A percentile compares a stretch with the other conserved stretches of the same genome.
phyloP scores from a whole-genome alignment of 1,140 invertebrate species.

The Agraylea sexmaculata region DNA sequence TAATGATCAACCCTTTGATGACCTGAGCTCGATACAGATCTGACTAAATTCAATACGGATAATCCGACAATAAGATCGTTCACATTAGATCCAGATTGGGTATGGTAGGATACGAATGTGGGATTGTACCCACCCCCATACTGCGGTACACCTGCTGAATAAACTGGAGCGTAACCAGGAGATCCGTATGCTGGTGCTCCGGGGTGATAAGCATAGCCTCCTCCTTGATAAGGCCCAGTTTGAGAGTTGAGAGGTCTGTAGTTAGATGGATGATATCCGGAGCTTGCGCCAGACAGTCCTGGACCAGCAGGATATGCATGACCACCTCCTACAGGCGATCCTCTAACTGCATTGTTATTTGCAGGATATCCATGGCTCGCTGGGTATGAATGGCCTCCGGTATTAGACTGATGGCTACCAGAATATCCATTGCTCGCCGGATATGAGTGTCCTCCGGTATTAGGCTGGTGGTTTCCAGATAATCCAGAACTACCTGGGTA shows the following conservation, averaged over 20 bases:
- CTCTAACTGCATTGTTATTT: neutral
- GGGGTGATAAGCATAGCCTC: neutral
- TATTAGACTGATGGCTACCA: neutral
- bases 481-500: neutral
- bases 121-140: neutral
- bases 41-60: slow-evolving; percentile 13
- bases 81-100: slow-evolving; percentile 4
- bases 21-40: slow-evolving; percentile 7
- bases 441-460: neutral
- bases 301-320: slow-evolving; percentile 1
- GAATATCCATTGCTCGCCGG: neutral
- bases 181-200: slow-evolving; percentile 7
- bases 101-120: neutral
- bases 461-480: neutral
- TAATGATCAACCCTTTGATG: slow-evolving; percentile 2
- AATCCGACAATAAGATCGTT: slow-evolving; percentile 14
- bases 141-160: slow-evolving; percentile 1
- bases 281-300: neutral
- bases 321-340: slow-evolving; percentile 5
- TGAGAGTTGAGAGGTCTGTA: neutral
- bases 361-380: slow-evolving; percentile 2
- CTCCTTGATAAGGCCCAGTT: neutral
- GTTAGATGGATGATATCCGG: neutral
- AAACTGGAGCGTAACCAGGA: slow-evolving; percentile 4
- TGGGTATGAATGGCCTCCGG: slow-evolving; percentile 7